A percentile compares a stretch with the other conserved stretches of the same genome.
Evolutionary conservation across 2,797 vertebrate genomes (phyloP).

Genomic region (Sylvilagus floridanus): DNA sequence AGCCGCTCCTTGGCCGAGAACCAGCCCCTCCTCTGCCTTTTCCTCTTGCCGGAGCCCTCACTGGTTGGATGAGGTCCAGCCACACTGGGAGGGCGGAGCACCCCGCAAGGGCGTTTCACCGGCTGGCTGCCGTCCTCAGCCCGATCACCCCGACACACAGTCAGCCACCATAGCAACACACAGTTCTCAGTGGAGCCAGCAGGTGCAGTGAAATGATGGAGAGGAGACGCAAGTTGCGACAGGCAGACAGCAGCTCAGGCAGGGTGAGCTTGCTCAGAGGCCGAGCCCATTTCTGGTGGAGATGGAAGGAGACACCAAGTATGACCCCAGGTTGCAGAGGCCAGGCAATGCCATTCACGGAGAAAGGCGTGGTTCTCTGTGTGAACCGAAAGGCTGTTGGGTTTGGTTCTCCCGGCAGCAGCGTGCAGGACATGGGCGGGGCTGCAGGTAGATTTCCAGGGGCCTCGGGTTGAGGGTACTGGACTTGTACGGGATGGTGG

Average conservation of each 20-base stretch:
- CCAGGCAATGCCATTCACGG: background rate
- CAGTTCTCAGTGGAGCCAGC: background rate
- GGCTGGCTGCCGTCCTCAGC: too few species aligned
- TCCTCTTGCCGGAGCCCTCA: too few species aligned
- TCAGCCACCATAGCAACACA: too few species aligned
- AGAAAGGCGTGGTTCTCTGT: background rate
- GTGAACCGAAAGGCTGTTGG: background rate
- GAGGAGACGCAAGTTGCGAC: background rate
- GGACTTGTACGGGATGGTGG: background rate
- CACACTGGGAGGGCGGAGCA: too few species aligned
- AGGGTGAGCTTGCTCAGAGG: background rate
- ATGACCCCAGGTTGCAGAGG: background rate
- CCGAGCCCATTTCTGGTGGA: background rate
- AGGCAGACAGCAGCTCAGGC: too few species aligned
- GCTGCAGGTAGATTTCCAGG: background rate
- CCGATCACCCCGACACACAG: too few species aligned
- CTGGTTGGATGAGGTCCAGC: too few species aligned
- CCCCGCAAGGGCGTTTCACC: too few species aligned
- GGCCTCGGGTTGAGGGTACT: background rate
- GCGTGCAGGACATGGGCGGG: accelerated
- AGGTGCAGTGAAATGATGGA: background rate
- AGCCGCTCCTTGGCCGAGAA: too few species aligned
- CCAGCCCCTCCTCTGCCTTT: too few species aligned
- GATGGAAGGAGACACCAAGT: background rate
- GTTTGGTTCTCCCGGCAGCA: background rate